Percentiles rank a stretch among this genome's conserved stretches.
These are phyloP conservation scores for Chloroceryle inda DNA, from an alignment of 2,797 vertebrate genomes.

Conservation along the genomic window DNA sequence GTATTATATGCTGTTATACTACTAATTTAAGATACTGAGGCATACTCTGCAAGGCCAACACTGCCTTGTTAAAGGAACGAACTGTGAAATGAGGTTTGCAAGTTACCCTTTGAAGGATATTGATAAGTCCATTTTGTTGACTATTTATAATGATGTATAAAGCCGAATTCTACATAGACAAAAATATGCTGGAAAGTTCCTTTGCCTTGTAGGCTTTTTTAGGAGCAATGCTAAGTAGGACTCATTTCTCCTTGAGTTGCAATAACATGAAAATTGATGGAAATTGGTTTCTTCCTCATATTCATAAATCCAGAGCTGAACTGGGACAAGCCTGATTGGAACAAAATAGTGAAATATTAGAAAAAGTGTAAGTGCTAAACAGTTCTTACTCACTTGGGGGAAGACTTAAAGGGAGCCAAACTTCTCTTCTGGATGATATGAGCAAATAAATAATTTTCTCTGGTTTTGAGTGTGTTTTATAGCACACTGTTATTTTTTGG, in stretches of 20 bases:
- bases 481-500: not conserved
- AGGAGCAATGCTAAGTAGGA: not conserved
- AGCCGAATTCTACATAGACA: not conserved
- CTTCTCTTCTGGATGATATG: not conserved
- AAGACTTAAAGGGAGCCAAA: not conserved
- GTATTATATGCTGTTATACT: not conserved
- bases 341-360: not conserved
- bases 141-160: not conserved
- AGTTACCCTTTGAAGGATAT: not conserved
- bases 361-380: not conserved
- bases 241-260: not conserved
- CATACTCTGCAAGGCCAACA: rapidly evolving
- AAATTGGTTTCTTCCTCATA: not conserved
- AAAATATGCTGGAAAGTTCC: not conserved
- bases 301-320: not conserved
- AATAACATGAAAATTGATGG: not conserved
- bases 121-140: not conserved
- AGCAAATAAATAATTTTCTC: not conserved
- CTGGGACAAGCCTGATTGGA: not conserved
- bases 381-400: not conserved
- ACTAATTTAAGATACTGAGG: not conserved
- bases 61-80: not conserved
- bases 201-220: not conserved
- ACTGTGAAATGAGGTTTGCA: not conserved
- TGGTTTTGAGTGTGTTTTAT: not conserved